Evolutionary conservation across 1,140 invertebrate species (phyloP).

Genomic region (Charaxes varanes): DNA sequence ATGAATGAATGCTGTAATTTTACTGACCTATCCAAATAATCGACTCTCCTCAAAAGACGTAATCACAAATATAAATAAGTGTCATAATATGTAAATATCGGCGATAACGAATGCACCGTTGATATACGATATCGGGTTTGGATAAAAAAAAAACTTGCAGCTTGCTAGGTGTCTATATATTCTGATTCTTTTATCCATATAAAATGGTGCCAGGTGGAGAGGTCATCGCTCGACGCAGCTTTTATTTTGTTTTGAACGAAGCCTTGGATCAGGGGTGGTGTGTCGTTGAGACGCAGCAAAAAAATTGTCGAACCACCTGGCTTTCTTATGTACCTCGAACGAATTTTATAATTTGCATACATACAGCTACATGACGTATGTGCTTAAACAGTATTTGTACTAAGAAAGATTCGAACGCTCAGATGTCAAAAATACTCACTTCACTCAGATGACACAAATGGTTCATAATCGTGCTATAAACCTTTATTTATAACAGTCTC

Average conservation of each 20-base stretch:
- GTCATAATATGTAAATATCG: slow-evolving; percentile 2
- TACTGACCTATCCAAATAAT: slow-evolving; percentile 14
- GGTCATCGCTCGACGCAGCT: slow-evolving; percentile 53
- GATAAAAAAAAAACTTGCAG: slow-evolving; percentile 15
- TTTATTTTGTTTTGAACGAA: slow-evolving; percentile 51
- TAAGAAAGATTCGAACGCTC: too few relatives aligned
- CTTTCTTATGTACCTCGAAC: slow-evolving; percentile 22
- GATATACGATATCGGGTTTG: slow-evolving; percentile 13
- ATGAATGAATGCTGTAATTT: background rate
- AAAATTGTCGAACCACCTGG: slow-evolving; percentile 49
- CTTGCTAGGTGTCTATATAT: slow-evolving; percentile 17
- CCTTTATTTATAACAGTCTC: too few relatives aligned
- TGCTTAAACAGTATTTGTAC: too few relatives aligned
- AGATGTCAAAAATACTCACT: too few relatives aligned
- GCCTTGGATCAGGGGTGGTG: slow-evolving; percentile 31
- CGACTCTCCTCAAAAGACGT: slow-evolving; percentile 8
- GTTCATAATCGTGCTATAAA: too few relatives aligned
- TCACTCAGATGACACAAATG: too few relatives aligned
- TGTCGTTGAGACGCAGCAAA: slow-evolving; percentile 29
- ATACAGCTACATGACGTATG: too few relatives aligned
- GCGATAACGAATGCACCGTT: slow-evolving; percentile 15
- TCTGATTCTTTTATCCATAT: slow-evolving; percentile 23
- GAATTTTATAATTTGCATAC: too few relatives aligned
- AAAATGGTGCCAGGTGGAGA: slow-evolving; percentile 48
- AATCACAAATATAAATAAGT: slow-evolving; percentile 5